These are phyloP conservation scores for Pelosia muscerda DNA, from an alignment of 2,888 invertebrate species.

Conservation along the genomic window DNA sequence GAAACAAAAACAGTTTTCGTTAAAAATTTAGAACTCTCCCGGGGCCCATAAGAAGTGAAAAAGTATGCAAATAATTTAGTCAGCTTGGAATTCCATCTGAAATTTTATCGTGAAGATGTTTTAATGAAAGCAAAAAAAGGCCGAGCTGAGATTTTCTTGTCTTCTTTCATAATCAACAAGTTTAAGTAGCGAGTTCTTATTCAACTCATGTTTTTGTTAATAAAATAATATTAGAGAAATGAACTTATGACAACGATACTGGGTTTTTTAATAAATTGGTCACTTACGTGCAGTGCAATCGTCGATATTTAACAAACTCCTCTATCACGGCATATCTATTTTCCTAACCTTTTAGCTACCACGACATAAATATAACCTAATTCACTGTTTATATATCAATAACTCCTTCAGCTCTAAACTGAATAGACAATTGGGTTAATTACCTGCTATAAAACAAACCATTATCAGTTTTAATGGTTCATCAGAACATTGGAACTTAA, in stretches of 20 bases:
- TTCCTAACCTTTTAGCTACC: too few species aligned
- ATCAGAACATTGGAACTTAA: slow-evolving; percentile 19
- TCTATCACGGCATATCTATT: too few species aligned
- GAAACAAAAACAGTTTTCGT: slow-evolving; percentile 10
- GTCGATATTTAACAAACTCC: too few species aligned
- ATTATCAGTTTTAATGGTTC: slow-evolving; percentile 23
- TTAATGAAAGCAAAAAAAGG: slow-evolving; percentile 16
- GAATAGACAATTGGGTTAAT: slow-evolving; percentile 14
- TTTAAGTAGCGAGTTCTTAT: not conserved
- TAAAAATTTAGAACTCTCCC: not conserved
- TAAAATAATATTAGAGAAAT: not conserved
- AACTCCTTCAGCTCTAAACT: not conserved
- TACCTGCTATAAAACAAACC: slow-evolving; percentile 27
- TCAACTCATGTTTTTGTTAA: not conserved
- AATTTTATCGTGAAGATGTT: slow-evolving; percentile 14
- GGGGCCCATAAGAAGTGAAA: slow-evolving; percentile 10
- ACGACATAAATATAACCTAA: not conserved
- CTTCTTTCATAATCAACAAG: slow-evolving; percentile 7
- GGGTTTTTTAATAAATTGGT: not conserved
- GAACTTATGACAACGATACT: not conserved
- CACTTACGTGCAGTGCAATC: too few species aligned
- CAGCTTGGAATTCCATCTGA: slow-evolving; percentile 13
- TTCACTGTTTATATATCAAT: not conserved
- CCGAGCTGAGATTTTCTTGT: not conserved
- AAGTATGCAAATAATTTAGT: slow-evolving; percentile 21